Evolutionary conservation across 2,888 invertebrate species (phyloP), one percentile per base, ranked within the genome.

Genomic region (Drosophila birchii): DNA sequence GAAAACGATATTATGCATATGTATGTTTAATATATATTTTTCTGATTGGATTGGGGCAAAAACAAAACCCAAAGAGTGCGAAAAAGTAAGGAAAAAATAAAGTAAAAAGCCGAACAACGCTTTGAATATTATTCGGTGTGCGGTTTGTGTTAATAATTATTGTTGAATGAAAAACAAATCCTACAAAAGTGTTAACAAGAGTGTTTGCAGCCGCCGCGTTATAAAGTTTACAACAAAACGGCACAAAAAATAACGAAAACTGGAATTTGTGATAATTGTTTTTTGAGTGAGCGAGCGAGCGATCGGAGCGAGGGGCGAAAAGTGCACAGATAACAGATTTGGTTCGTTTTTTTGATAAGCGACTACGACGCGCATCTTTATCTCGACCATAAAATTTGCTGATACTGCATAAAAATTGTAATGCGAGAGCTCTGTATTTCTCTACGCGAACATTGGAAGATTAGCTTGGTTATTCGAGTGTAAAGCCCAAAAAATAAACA

Each of bases 11-110:
- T 68, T 78, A 67, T 73, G 69, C 59, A 67, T 64, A 66, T 76
- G 79, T 74, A 74, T 81, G 77, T 80, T 80, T 80, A 81, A 75
- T 80, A 86, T 83, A 85, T 76, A 69, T 80, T 75, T 80, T 74
- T 78, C 75, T 76, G 84, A 83, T 83, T 86, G 80, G 81, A 82
- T 79, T 81, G 83, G 68, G 75, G 76, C 76, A 77, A 67, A 67
- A 69, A 67, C 57, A 69, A 69, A 69, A 68, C 68, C 68, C 68
- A 56, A 66, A 44, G 54, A 68, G 66, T 66, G 66, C 47, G 64
- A 64, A 64, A 64, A 60, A 54, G 54, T 63, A 47, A 66, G 34
- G 56, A 43, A 61, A 43, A 55, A 41, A 32, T 60, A 47, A 64
- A 41, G 47, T 49, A 64, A 66, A 66, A 56, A 43, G 47, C 45